A percentile compares a stretch with the other conserved stretches of the same genome.
Conservation (phyloP, 2,113 vertebrate genomes). For the Galeopterus variegatus region DNA sequence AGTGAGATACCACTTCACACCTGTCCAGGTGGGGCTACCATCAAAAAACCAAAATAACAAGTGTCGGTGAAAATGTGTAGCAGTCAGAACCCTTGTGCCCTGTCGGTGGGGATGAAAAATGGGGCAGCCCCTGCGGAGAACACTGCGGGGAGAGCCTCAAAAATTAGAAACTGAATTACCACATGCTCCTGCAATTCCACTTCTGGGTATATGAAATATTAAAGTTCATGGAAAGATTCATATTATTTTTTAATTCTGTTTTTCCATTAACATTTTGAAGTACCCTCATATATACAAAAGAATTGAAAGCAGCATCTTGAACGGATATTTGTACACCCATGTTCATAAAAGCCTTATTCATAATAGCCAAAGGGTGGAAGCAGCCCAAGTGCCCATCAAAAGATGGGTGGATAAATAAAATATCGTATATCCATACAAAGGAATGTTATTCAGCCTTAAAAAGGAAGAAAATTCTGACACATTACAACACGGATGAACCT, state of each 20-base stretch:
- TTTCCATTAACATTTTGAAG: no score
- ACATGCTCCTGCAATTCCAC: neutral
- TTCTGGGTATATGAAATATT: neutral
- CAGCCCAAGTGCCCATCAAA: neutral
- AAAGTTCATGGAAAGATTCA: no score
- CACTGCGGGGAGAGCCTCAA: neutral
- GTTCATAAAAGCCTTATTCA: neutral
- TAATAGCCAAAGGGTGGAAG: neutral
- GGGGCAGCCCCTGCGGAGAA: accelerated
- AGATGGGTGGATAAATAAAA: neutral
- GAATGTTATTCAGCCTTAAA: neutral
- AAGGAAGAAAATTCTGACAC: neutral
- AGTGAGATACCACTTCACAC: no score
- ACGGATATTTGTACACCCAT: neutral
- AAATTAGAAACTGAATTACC: neutral
- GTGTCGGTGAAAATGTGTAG: accelerated
- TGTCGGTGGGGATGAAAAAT: neutral
- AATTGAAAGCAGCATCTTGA: neutral
- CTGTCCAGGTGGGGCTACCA: neutral
- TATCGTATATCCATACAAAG: accelerated
- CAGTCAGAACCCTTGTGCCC: no score
- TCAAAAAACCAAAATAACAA: neutral
- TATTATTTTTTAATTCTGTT: no score
- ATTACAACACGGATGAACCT: neutral
- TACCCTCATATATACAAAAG: neutral